These are phyloP conservation scores for Heterodera carotae DNA, from an alignment of 1,140 invertebrate genomes.

Conservation along the genomic window DNA sequence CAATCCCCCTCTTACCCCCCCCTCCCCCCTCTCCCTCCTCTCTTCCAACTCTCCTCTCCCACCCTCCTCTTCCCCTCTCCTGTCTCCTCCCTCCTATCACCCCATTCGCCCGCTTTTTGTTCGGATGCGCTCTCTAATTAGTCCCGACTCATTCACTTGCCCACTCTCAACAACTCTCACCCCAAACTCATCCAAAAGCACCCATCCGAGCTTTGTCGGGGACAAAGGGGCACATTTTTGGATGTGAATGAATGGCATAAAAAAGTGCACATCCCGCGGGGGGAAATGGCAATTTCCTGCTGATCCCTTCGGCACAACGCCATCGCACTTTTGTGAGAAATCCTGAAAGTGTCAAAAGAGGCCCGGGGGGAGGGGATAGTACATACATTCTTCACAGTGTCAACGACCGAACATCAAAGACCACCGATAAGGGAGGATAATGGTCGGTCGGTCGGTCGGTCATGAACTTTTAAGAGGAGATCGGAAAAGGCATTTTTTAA, in stretches of 20 bases:
- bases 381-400: not conserved
- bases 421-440: not conserved
- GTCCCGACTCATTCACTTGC: constrained; percentile 8
- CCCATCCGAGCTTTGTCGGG: constrained; percentile 14
- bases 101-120: constrained; percentile 6
- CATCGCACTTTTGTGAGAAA: constrained; percentile 5
- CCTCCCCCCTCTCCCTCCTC: not conserved
- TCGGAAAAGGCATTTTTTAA: too few relatives aligned
- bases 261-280: not conserved
- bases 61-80: too few relatives aligned
- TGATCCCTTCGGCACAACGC: constrained; percentile 6
- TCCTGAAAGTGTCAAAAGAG: not conserved
- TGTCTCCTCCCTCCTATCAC: not conserved
- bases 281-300: constrained; percentile 15
- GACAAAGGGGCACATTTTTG: constrained; percentile 16
- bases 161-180: constrained; percentile 3
- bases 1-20: too few relatives aligned
- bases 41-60: too few relatives aligned
- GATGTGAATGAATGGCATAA: not conserved
- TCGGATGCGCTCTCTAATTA: constrained; percentile 22
- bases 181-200: constrained; percentile 10
- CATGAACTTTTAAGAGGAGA: not conserved
- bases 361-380: not conserved
- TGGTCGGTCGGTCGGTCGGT: not conserved
- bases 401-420: not conserved